Evolutionary conservation across 2,888 invertebrate species (phyloP).

Genomic region (Dasypolia templi): DNA sequence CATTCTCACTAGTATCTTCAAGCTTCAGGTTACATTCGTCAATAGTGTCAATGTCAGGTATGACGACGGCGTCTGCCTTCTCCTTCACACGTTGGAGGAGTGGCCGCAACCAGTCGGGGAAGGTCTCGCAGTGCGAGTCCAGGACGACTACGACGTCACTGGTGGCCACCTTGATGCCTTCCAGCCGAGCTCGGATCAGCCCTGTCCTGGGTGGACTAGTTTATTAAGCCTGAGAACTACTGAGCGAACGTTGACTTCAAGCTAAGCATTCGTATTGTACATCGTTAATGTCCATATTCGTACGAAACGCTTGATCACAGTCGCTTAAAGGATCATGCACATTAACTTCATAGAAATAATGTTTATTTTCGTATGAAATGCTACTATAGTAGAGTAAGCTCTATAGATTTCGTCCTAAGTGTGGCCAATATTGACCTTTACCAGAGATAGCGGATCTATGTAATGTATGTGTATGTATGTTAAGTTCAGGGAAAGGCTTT

Average conservation of each 20-base stretch:
- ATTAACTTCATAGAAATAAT: too few species aligned
- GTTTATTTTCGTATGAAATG: too few species aligned
- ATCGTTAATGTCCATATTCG: too few species aligned
- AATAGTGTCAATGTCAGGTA: slow-evolving; percentile 98
- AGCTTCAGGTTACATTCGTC: slow-evolving; percentile 91
- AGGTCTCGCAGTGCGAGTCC: slow-evolving; percentile 97
- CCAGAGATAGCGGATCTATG: neutral
- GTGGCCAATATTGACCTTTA: neutral
- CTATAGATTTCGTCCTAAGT: neutral
- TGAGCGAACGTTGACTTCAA: too few species aligned
- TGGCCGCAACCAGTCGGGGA: slow-evolving; percentile 96
- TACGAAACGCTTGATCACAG: too few species aligned
- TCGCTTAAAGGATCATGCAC: too few species aligned
- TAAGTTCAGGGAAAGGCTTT: too few species aligned
- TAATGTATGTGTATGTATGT: too few species aligned
- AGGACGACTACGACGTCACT: slow-evolving; percentile 96
- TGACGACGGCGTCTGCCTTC: slow-evolving; percentile 94
- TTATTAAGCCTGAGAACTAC: neutral
- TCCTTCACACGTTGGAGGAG: slow-evolving; percentile 92
- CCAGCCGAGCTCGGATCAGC: slow-evolving; percentile 95
- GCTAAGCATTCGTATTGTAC: too few species aligned
- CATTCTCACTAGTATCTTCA: neutral
- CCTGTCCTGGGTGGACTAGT: slow-evolving; percentile 90
- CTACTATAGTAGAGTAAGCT: too few species aligned
- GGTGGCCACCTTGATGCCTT: slow-evolving; percentile 94